Evolutionary conservation across 2,797 vertebrate species (phyloP), one percentile per base, ranked within the genome.

Genomic region (Cyclura pinguis): DNA sequence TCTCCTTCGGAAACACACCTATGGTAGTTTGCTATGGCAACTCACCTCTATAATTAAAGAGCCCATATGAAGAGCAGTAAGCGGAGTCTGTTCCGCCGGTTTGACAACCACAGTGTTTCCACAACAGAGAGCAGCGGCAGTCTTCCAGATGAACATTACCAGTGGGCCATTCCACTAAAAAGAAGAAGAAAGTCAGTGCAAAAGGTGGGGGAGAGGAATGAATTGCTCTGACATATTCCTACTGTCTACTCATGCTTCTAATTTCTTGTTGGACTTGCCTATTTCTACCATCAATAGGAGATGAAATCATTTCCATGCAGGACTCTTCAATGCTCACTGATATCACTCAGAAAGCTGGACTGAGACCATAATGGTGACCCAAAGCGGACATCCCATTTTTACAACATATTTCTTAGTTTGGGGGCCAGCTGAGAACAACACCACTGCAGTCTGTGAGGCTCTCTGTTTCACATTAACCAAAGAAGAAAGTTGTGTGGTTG

Each of bases 71-170:
- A 42, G 42, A 42, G 42, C 42, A 42, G 42, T 42, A 3, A 42
- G 42, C 3, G 42, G 42, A 42, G 42, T 42, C 42, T 42, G 42
- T 42, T 42, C 42, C 3, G 42, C 42, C 42, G 98, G 98, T 92
- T 99, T 99, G 95, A 99, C 94, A 88, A 99, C 95, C 69, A 99
- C 97, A 0, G 98, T 98, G 96, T 99, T 99, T 91, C 98, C 98
- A 87, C 98, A 98, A 93, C 97, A 98, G 85, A 99, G 97, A 38
- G 98, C 98, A 81, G 98, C 97, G 29, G 97, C 98, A 13, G 98
- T 97, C 96, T 98, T 98, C 98, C 98, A 99, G 9, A 94, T 93
- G 88, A 99, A 97, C 98, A 98, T 98, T 95, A 98, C 93, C 96
- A 99, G 73, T 0, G 98, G 98, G 94, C 98, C 98, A 95, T 99